Evolutionary conservation across 2,797 vertebrate species (phyloP).

Genomic region (Capromys pilorides): DNA sequence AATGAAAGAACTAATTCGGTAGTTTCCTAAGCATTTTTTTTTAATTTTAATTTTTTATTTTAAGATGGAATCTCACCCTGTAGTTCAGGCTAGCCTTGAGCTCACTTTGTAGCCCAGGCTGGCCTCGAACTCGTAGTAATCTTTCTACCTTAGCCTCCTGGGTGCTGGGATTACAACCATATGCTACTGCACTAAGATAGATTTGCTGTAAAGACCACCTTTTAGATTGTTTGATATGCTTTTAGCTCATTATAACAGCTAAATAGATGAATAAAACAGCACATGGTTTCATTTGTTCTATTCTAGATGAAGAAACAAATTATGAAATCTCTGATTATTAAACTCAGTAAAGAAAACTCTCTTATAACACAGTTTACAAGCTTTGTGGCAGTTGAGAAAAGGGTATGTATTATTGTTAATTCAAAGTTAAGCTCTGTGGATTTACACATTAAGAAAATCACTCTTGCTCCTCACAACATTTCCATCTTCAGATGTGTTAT

Average conservation of each 20-base stretch:
- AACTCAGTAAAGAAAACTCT: conserved; percentile 92
- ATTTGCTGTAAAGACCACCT: not conserved
- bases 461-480: not conserved
- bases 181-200: not conserved
- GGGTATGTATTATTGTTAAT: conserved; percentile 86
- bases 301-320: conserved; percentile 90
- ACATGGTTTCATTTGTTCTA: conserved; percentile 42
- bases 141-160: not conserved
- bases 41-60: too few species aligned
- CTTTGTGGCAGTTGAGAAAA: conserved; percentile 93
- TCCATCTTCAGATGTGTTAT: not conserved
- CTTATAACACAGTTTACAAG: conserved; percentile 94
- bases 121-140: too few species aligned
- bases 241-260: not conserved
- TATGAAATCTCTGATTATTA: conserved; percentile 89
- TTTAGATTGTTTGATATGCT: not conserved
- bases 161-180: not conserved
- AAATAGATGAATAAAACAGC: conserved; percentile 36
- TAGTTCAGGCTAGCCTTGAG: too few species aligned
- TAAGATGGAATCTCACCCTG: too few species aligned
- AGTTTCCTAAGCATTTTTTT: not conserved
- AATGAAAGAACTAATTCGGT: not conserved
- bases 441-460: not conserved
- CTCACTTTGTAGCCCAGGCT: too few species aligned
- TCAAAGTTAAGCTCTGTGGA: not conserved